These are phyloP conservation scores for Brachionus manjavacas DNA, from an alignment of 1,140 invertebrate genomes.

Conservation along the genomic window DNA sequence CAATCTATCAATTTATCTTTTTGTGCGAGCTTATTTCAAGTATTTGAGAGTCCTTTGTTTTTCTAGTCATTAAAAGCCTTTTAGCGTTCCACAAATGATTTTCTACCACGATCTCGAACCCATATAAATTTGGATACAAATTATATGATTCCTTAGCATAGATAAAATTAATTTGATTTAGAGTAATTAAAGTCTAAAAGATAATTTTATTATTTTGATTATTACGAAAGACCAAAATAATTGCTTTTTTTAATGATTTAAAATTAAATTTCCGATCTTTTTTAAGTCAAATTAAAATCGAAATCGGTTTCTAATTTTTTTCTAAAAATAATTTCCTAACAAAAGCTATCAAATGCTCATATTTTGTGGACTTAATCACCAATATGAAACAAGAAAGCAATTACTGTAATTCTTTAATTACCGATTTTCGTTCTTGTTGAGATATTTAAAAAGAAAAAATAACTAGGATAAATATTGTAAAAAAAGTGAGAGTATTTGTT, in stretches of 20 bases:
- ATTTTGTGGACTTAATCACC: neutral
- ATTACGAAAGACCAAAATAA: neutral
- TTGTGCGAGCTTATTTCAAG: neutral
- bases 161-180: neutral
- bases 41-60: neutral
- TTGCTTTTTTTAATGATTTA: neutral
- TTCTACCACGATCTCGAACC: neutral
- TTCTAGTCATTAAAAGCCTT: neutral
- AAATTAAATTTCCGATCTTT: neutral
- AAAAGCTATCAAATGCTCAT: neutral
- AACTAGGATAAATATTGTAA: neutral
- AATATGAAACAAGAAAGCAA: neutral
- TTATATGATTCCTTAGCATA: neutral
- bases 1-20: neutral
- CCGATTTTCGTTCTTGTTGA: neutral
- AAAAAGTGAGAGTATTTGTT: neutral
- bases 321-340: neutral
- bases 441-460: neutral
- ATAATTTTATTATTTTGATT: neutral
- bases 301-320: neutral
- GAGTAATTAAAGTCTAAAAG: neutral
- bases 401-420: neutral
- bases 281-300: neutral
- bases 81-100: neutral
- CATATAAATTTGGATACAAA: neutral